Evolutionary conservation across 2,888 invertebrate genomes (phyloP).

Genomic region (Stenichneumon culpator): DNA sequence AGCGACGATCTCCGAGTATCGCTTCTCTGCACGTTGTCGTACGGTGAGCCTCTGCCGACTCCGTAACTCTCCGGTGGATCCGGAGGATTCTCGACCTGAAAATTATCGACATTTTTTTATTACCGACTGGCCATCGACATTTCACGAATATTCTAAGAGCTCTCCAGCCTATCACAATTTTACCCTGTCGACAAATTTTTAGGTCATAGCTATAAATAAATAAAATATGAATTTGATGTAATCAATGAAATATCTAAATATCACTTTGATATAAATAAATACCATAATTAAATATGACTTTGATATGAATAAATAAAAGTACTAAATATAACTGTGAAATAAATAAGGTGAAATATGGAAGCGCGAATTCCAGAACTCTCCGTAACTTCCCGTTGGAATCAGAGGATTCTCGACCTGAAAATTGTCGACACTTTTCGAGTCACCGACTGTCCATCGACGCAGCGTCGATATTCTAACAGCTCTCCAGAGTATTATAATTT

Average conservation of each 20-base stretch:
- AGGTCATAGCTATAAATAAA: too few species aligned
- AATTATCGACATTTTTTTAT: constrained; percentile 10
- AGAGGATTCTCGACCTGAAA: constrained; percentile 83
- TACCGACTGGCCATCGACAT: neutral
- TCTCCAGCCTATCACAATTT: too few species aligned
- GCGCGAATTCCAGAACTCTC: constrained; percentile 70
- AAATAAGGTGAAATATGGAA: neutral
- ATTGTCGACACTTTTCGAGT: neutral
- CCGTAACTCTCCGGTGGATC: constrained; percentile 84
- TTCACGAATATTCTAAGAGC: too few species aligned
- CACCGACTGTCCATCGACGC: neutral
- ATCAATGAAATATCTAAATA: too few species aligned
- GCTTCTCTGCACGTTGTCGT: constrained; percentile 88
- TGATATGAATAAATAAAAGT: too few species aligned
- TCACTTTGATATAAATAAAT: neutral
- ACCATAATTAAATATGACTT: too few species aligned
- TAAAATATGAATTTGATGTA: too few species aligned
- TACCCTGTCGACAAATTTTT: too few species aligned
- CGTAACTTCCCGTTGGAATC: constrained; percentile 82
- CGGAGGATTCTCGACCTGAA: constrained; percentile 83
- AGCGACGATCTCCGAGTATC: constrained; percentile 75
- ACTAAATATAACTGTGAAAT: too few species aligned
- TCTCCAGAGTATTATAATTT: too few species aligned
- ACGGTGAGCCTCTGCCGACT: constrained; percentile 88
- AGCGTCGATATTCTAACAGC: neutral